Evolutionary conservation across 2,888 invertebrate species (phyloP).

Genomic region (Dyspetes luteomarginatus): DNA sequence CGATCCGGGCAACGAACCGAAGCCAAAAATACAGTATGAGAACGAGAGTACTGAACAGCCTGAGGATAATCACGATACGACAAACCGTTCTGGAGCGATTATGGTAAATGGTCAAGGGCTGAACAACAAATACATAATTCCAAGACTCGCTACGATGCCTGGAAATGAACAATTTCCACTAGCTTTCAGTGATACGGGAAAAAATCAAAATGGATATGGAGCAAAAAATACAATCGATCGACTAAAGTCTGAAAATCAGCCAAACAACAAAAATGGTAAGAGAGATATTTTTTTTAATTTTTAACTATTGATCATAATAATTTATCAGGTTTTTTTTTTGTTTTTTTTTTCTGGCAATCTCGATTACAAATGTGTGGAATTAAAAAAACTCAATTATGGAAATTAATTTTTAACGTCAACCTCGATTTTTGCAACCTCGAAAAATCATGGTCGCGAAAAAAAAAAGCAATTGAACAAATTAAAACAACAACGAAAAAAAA

Average conservation of each 20-base stretch:
- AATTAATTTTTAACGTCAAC: too few species aligned
- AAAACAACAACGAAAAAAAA: not conserved
- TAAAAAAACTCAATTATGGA: too few species aligned
- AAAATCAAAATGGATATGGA: constrained; percentile 60
- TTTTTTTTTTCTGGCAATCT: too few species aligned
- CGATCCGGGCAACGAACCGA: constrained; percentile 78
- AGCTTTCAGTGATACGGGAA: constrained; percentile 65
- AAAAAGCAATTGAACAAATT: not conserved
- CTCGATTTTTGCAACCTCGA: not conserved
- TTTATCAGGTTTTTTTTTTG: too few species aligned
- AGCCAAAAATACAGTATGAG: constrained; percentile 66
- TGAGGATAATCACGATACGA: constrained; percentile 63
- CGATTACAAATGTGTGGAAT: too few species aligned
- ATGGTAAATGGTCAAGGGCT: constrained; percentile 5
- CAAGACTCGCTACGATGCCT: constrained; percentile 34
- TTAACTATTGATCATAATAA: too few species aligned
- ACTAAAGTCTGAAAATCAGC: constrained; percentile 73
- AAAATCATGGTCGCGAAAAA: not conserved
- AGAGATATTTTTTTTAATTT: too few species aligned
- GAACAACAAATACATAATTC: constrained; percentile 50
- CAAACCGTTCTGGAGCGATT: constrained; percentile 38
- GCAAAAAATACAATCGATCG: constrained; percentile 70
- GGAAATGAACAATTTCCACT: constrained; percentile 71
- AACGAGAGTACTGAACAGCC: constrained; percentile 37
- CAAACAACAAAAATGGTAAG: constrained; percentile 77